phyloP scores from a whole-genome alignment of 2,113 vertebrate species.

The Hemichromis elongatus region DNA sequence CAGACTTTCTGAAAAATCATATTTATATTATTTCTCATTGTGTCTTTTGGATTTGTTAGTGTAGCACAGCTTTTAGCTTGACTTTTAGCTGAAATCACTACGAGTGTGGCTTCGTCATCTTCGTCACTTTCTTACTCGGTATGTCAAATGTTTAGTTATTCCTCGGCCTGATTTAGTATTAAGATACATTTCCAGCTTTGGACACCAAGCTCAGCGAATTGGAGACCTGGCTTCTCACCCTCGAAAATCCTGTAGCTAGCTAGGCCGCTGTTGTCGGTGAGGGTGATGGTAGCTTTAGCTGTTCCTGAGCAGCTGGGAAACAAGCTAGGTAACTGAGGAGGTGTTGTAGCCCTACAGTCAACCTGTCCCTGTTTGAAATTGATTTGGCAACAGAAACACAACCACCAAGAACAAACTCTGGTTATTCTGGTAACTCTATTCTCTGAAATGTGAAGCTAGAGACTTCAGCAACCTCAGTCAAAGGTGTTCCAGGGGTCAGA shows the following conservation, averaged over 20 bases:
- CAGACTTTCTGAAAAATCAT: rapidly evolving
- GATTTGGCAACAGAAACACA: background rate
- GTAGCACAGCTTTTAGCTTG: background rate
- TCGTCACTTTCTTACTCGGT: background rate
- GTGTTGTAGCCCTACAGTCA: background rate
- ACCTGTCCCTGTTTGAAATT: rapidly evolving
- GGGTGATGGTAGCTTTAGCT: background rate
- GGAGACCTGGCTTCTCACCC: background rate
- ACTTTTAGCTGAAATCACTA: background rate
- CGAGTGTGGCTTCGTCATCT: background rate
- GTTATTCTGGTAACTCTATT: background rate
- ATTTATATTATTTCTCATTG: background rate
- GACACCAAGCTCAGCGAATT: background rate
- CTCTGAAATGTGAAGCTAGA: background rate
- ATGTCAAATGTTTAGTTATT: rapidly evolving
- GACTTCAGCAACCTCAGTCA: background rate
- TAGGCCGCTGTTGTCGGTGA: rapidly evolving
- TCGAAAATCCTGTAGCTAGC: background rate
- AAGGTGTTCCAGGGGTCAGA: background rate
- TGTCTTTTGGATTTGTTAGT: background rate
- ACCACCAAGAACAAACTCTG: background rate
- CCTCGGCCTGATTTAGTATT: background rate
- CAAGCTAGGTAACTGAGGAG: background rate
- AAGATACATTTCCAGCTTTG: background rate
- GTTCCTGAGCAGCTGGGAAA: background rate